Evolutionary conservation across 2,113 vertebrate species (phyloP).

Genomic region (Passer domesticus): DNA sequence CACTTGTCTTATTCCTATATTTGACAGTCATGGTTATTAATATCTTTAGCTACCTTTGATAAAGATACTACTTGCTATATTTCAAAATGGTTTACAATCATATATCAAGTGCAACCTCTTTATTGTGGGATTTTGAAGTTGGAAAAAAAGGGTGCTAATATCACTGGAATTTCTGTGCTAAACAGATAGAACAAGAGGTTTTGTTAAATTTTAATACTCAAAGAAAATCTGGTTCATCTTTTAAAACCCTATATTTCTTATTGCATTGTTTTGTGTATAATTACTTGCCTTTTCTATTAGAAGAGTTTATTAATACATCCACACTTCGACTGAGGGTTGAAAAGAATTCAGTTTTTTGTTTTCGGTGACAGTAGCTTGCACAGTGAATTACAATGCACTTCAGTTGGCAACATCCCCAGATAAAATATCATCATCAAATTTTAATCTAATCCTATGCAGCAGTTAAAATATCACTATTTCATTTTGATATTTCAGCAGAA

Average conservation of each 20-base stretch:
- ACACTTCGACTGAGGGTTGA: not conserved
- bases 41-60: constrained; percentile 64
- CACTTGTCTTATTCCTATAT: constrained; percentile 56
- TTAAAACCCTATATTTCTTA: not conserved
- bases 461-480: not conserved
- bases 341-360: constrained; percentile 31
- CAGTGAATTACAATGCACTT: not conserved
- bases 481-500: not conserved
- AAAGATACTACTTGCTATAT: constrained; percentile 34
- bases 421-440: not conserved
- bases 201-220: not conserved
- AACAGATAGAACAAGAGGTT: not conserved
- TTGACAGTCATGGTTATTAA: constrained; percentile 52
- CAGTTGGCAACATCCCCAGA: not conserved
- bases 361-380: not conserved
- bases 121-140: not conserved
- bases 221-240: not conserved
- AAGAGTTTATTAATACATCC: constrained; percentile 42
- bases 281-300: constrained; percentile 58
- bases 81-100: constrained; percentile 42
- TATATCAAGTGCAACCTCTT: constrained; percentile 15
- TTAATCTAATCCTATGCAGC: not conserved
- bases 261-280: constrained; percentile 51
- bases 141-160: not conserved
- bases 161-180: not conserved